Conservation (phyloP, 2,113 vertebrate genomes). For the Ahaetulla prasina region DNA sequence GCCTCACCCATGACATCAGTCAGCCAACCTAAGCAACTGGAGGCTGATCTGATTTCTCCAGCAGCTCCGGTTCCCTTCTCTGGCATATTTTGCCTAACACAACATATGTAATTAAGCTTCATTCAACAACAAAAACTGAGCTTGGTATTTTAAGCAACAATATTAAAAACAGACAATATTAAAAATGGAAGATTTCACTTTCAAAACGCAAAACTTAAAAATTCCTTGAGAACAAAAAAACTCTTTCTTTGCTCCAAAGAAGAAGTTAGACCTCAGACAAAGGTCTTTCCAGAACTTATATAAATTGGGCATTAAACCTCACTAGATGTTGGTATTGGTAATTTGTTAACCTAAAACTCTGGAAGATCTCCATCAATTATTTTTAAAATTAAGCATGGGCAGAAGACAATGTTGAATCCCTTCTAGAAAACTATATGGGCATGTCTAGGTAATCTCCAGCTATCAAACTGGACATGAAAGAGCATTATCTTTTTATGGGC, state of each 20-base stretch:
- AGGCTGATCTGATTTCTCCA: neutral
- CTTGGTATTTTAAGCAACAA: neutral
- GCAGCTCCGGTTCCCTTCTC: neutral
- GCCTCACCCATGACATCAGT: neutral
- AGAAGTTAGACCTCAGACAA: neutral
- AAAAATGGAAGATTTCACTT: neutral
- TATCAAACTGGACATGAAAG: neutral
- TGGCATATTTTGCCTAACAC: neutral
- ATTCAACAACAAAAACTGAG: neutral
- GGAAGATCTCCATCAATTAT: neutral
- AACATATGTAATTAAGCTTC: neutral
- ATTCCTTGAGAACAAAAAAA: neutral
- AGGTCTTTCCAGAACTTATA: neutral
- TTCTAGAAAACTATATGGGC: neutral
- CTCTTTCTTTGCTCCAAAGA: neutral
- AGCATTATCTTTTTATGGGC: neutral
- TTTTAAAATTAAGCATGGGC: neutral
- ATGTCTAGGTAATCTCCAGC: neutral
- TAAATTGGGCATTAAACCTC: neutral
- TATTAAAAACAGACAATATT: neutral
- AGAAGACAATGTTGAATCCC: neutral
- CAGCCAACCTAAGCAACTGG: neutral
- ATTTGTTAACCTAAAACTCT: neutral
- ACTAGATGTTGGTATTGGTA: neutral
- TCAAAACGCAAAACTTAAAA: neutral